These are phyloP conservation scores for Platerodrilus igneus DNA, from an alignment of 2,888 invertebrate species.

Conservation along the genomic window DNA sequence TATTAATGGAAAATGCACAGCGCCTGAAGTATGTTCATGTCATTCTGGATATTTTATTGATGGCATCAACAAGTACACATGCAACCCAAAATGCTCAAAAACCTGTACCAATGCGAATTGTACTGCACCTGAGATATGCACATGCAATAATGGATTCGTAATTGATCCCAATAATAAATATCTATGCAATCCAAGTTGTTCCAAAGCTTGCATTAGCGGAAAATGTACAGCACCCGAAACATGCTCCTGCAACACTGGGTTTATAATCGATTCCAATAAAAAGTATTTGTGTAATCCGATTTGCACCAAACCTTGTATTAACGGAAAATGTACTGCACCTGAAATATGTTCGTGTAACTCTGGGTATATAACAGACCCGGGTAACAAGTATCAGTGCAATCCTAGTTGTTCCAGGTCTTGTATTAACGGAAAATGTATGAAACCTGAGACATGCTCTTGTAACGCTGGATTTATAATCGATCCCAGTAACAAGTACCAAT, in stretches of 20 bases:
- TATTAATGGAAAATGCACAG: constrained; percentile 32
- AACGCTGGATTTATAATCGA: constrained; percentile 56
- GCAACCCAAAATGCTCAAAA: constrained; percentile 15
- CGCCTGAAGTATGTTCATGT: neutral
- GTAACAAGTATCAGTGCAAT: constrained; percentile 15
- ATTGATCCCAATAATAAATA: constrained; percentile 55
- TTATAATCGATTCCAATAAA: constrained; percentile 9
- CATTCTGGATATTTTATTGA: constrained; percentile 8
- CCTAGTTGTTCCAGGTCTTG: constrained; percentile 15
- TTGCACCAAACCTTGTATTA: constrained; percentile 15
- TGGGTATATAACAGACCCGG: constrained; percentile 7
- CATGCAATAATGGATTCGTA: constrained; percentile 58
- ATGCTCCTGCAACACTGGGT: constrained; percentile 54
- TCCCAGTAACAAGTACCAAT: constrained; percentile 52
- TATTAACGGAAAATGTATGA: constrained; percentile 16
- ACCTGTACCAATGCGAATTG: constrained; percentile 17
- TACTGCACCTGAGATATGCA: constrained; percentile 47
- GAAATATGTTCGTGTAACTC: constrained; percentile 47
- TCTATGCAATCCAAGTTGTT: constrained; percentile 57
- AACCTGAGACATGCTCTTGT: constrained; percentile 55
- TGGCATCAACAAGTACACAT: constrained; percentile 11
- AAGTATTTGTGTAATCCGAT: constrained; percentile 16
- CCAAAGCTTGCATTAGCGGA: constrained; percentile 52
- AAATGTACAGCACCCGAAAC: constrained; percentile 53
- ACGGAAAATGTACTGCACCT: constrained; percentile 13